A percentile compares a stretch with the other conserved stretches of the same genome.
These are phyloP conservation scores for Caloenas nicobarica DNA, from an alignment of 2,113 vertebrate species.

Conservation along the genomic window DNA sequence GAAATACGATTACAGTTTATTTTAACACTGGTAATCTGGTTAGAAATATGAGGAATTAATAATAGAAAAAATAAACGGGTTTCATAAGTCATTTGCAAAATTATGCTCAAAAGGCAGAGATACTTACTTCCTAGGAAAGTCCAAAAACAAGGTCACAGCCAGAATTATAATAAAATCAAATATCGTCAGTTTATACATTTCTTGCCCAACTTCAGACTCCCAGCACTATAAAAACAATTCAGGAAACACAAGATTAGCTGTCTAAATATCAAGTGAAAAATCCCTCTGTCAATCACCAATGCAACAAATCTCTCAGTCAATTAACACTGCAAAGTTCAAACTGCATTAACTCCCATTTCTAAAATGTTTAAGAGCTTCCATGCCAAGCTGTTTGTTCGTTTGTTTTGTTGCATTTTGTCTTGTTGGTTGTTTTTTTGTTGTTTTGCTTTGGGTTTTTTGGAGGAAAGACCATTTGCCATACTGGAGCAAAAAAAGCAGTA, in stretches of 20 bases:
- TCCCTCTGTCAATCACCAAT: not conserved
- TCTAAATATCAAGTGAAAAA: not conserved
- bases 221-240: slow-evolving; percentile 84
- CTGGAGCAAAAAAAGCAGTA: not conserved
- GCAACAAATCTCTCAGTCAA: not conserved
- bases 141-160: slow-evolving; percentile 83
- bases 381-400: not conserved
- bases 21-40: not conserved
- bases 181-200: slow-evolving; percentile 98
- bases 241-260: not conserved
- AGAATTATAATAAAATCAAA: slow-evolving; percentile 93
- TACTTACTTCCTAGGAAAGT: slow-evolving; percentile 94
- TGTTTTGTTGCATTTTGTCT: not conserved
- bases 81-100: not conserved
- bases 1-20: not conserved
- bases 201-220: slow-evolving; percentile 93
- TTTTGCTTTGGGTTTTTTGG: not conserved
- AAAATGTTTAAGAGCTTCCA: not conserved
- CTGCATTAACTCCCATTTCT: not conserved
- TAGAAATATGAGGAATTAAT: not conserved
- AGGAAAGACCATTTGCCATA: not conserved
- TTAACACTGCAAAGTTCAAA: not conserved
- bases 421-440: not conserved
- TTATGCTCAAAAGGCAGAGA: not conserved
- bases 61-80: not conserved